phyloP scores from a whole-genome alignment of 2,888 invertebrate genomes.

The Dermolepida albohirtum region DNA sequence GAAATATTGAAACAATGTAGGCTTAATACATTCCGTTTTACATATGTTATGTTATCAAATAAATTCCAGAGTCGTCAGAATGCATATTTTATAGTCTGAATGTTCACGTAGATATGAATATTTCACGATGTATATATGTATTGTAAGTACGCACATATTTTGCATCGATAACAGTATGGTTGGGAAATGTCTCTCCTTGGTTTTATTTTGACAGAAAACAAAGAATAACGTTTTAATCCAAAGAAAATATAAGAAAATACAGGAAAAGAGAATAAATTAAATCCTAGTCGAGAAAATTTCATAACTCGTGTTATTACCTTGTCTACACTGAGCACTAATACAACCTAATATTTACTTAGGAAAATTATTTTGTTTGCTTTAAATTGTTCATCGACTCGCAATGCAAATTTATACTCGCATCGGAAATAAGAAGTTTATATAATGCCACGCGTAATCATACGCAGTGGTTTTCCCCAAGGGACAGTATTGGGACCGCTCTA shows the following conservation, averaged over 20 bases:
- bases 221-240: not conserved
- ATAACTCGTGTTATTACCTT: no score
- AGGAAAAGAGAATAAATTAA: no score
- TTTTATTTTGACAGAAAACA: conserved; percentile 10
- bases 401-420: no score
- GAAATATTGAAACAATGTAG: conserved; percentile 25
- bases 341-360: no score
- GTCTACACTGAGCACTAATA: no score
- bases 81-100: conserved; percentile 7
- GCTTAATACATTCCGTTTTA: conserved; percentile 7
- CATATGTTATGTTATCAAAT: conserved; percentile 3
- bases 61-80: conserved; percentile 25
- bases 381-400: no score
- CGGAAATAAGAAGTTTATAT: no score
- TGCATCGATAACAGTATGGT: not conserved
- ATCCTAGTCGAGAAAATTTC: no score
- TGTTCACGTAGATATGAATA: not conserved
- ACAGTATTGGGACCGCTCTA: no score
- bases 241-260: not conserved
- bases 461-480: no score
- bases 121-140: conserved; percentile 3
- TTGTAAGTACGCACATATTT: not conserved
- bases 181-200: not conserved
- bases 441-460: no score
- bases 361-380: no score